Evolutionary conservation across 1,140 invertebrate species (phyloP).

Genomic region (Eriosoma lanigerum): DNA sequence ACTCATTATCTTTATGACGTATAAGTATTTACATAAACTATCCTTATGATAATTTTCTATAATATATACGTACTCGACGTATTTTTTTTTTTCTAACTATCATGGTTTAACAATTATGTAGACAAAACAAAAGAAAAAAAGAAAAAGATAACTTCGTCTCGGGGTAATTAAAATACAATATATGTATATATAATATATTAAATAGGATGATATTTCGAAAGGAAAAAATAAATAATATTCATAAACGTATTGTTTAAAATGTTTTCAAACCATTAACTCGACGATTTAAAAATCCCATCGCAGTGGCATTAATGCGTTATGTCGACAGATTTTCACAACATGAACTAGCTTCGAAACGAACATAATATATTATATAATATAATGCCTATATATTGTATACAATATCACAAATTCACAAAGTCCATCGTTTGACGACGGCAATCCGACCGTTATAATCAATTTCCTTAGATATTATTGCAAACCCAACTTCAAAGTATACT

Average conservation of each 20-base stretch:
- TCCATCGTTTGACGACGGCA: not conserved
- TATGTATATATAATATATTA: no score
- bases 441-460: slow-evolving; percentile 14
- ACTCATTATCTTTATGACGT: slow-evolving; percentile 1
- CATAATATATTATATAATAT: no score
- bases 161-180: not conserved
- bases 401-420: not conserved
- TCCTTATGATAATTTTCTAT: not conserved
- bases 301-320: slow-evolving; percentile 3
- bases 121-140: not conserved
- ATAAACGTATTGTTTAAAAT: slow-evolving; percentile 15
- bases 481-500: not conserved
- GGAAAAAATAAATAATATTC: no score
- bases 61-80: not conserved
- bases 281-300: slow-evolving; percentile 17
- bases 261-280: slow-evolving; percentile 22
- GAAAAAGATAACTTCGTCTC: not conserved
- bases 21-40: slow-evolving; percentile 8
- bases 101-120: not conserved
- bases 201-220: no score
- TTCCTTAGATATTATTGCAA: not conserved
- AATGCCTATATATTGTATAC: no score
- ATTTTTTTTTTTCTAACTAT: not conserved
- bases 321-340: not conserved
- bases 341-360: no score